These are phyloP conservation scores for Litoditis marina DNA, from an alignment of 2,888 invertebrate genomes.

Conservation along the genomic window DNA sequence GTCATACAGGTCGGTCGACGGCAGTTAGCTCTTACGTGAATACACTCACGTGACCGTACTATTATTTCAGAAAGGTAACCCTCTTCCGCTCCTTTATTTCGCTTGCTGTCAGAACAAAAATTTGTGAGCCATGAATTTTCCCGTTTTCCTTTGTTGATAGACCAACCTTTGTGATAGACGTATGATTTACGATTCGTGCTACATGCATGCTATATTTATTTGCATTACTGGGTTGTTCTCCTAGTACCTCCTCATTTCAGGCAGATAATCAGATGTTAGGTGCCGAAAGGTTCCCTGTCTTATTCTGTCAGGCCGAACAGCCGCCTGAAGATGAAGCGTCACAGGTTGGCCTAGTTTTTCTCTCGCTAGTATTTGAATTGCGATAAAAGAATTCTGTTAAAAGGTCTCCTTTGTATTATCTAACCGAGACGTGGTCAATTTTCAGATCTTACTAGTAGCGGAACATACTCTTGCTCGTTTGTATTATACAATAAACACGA, in stretches of 20 bases:
- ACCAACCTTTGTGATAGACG: too few species aligned
- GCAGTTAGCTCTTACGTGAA: not conserved
- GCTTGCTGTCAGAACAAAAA: conserved; percentile 1
- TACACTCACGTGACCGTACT: too few species aligned
- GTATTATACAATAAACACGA: too few species aligned
- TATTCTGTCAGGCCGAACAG: conserved; percentile 72
- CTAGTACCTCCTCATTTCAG: conserved; percentile 50
- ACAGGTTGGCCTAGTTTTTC: not conserved
- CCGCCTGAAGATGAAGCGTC: conserved; percentile 61
- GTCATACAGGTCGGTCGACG: conserved; percentile 71
- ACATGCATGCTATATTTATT: too few species aligned
- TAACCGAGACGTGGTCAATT: too few species aligned
- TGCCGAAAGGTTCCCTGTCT: conserved; percentile 78
- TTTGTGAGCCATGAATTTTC: not conserved
- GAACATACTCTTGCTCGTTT: too few species aligned
- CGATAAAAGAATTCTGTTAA: too few species aligned
- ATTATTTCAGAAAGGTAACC: too few species aligned
- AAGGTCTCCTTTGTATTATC: too few species aligned
- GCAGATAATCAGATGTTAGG: conserved; percentile 84
- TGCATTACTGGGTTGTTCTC: too few species aligned
- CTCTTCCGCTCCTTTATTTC: not conserved
- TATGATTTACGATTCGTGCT: too few species aligned
- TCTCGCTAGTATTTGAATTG: not conserved
- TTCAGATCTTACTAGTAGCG: too few species aligned
- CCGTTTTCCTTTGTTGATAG: not conserved